These are phyloP conservation scores for Rhabdomys pumilio DNA, from an alignment of 2,797 vertebrate genomes.

Conservation along the genomic window DNA sequence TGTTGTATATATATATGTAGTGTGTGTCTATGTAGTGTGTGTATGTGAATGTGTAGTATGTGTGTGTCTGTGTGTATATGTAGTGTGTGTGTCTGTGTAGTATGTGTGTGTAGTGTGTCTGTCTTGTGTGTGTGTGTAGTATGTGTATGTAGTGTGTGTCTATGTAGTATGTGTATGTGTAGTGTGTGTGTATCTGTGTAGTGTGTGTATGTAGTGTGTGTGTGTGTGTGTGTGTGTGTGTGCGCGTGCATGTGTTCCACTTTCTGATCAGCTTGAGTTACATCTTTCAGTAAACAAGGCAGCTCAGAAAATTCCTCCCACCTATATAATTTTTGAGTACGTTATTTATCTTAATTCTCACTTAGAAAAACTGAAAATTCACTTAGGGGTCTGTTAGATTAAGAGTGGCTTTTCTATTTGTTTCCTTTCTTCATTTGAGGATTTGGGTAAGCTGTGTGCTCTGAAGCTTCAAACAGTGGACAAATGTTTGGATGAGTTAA, in stretches of 20 bases:
- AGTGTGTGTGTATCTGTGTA: no score
- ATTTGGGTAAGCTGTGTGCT: slow-evolving; percentile 82
- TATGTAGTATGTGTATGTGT: no score
- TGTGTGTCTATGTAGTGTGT: not conserved
- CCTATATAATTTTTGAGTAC: slow-evolving; percentile 29
- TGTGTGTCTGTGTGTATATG: no score
- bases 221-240: not conserved
- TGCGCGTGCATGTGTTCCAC: not conserved
- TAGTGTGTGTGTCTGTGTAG: not conserved
- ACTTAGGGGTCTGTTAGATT: slow-evolving; percentile 58
- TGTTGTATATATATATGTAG: not conserved
- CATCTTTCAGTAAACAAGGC: slow-evolving; percentile 19
- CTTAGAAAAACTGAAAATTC: slow-evolving; percentile 64
- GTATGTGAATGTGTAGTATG: not conserved
- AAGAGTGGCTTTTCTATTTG: slow-evolving; percentile 61
- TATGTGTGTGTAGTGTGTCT: not conserved
- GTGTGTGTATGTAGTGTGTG: no score
- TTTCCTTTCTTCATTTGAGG: slow-evolving; percentile 70
- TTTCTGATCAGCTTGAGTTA: slow-evolving; percentile 7
- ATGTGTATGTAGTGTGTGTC: not conserved
- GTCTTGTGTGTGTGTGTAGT: not conserved
- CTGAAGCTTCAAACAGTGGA: slow-evolving; percentile 56
- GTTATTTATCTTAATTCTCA: slow-evolving; percentile 39
- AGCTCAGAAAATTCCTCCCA: slow-evolving; percentile 4
- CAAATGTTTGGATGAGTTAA: slow-evolving; percentile 68